Evolutionary conservation across 2,113 vertebrate genomes (phyloP).

Genomic region (Prochilodus magdalenae): DNA sequence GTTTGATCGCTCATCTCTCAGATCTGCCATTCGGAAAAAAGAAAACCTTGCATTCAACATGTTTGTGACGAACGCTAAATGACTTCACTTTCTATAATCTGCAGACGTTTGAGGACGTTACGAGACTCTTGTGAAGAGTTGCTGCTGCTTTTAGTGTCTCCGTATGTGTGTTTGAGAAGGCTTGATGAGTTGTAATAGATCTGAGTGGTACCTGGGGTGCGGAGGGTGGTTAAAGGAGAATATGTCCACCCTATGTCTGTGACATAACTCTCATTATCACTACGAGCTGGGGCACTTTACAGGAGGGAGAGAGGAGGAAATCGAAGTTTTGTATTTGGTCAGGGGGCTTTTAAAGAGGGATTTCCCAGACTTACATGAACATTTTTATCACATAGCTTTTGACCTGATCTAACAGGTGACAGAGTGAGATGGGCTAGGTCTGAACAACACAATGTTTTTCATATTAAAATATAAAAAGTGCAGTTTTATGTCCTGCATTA

Average conservation of each 20-base stretch:
- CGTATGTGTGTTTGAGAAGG: not conserved
- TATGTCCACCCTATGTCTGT: not conserved
- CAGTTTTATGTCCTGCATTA: too few relatives aligned
- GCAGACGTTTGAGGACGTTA: not conserved
- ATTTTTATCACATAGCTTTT: not conserved
- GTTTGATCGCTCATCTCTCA: slow-evolving; percentile 59
- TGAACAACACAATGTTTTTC: too few relatives aligned
- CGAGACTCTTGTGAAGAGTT: not conserved
- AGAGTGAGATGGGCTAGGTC: too few relatives aligned
- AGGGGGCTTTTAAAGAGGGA: not conserved
- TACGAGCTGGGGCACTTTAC: not conserved
- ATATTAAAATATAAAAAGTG: too few relatives aligned
- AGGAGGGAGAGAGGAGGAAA: not conserved
- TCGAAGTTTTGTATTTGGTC: not conserved
- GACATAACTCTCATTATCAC: not conserved
- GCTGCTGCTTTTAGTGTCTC: not conserved
- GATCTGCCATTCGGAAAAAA: slow-evolving; percentile 54
- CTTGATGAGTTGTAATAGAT: slow-evolving; percentile 11
- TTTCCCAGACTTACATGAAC: not conserved
- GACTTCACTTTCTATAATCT: slow-evolving; percentile 23
- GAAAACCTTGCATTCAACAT: slow-evolving; percentile 24
- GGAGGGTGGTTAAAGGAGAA: slow-evolving; percentile 9
- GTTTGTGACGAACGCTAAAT: slow-evolving; percentile 27
- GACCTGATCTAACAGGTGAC: too few relatives aligned
- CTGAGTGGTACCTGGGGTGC: slow-evolving; percentile 6